Conservation (phyloP, 35 echinoderm and acorn worm species). For the Amphiura filiformis region DNA sequence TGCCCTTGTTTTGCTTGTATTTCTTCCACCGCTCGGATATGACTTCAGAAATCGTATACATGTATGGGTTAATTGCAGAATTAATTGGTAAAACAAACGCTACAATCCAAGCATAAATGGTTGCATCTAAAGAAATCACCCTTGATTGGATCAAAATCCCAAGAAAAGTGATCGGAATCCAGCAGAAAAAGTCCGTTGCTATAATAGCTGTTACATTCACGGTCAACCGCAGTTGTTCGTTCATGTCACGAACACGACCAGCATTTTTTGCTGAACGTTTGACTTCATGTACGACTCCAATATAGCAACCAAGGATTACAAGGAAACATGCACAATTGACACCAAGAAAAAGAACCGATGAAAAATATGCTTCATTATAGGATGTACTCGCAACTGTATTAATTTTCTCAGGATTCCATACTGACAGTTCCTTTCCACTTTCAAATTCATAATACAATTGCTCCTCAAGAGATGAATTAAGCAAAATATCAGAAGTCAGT, state of each 20-base stretch:
- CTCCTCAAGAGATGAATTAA: too few relatives aligned
- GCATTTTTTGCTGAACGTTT: background rate
- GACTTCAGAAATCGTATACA: slow-evolving; percentile 47
- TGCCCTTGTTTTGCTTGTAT: too few relatives aligned
- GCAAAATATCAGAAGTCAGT: too few relatives aligned
- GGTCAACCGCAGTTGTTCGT: slow-evolving; percentile 28
- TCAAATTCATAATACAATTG: background rate
- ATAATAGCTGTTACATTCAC: slow-evolving; percentile 26
- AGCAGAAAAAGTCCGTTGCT: slow-evolving; percentile 39
- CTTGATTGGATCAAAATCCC: slow-evolving; percentile 8
- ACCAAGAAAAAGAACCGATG: background rate
- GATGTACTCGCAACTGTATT: background rate
- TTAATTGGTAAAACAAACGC: too few relatives aligned
- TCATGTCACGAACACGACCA: background rate
- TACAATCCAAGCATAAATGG: slow-evolving; percentile 34
- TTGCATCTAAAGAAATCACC: background rate
- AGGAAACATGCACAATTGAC: background rate
- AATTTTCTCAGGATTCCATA: background rate
- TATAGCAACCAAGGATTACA: too few relatives aligned
- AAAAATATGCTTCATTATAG: background rate
- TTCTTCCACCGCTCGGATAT: too few relatives aligned
- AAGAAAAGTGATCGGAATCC: slow-evolving; percentile 50
- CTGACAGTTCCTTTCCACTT: too few relatives aligned
- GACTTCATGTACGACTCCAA: background rate
- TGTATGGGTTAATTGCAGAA: slow-evolving; percentile 34